Base-by-base conservation (phyloP, 2,888 invertebrate genomes). In the Spilarctia lutea region DNA sequence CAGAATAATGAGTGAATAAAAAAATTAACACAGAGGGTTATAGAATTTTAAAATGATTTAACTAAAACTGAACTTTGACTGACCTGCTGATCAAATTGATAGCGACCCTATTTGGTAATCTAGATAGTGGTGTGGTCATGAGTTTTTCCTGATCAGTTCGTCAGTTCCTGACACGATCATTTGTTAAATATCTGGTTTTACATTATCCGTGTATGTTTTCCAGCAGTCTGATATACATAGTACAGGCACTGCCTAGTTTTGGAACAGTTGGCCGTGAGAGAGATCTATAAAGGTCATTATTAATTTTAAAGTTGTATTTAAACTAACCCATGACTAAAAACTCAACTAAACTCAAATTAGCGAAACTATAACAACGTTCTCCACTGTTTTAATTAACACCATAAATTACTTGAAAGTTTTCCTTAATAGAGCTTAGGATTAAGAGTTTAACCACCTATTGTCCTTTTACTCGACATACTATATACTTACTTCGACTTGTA, bases 381-480 rank as follows among this genome's bases (percentile, higher is more conserved):
- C 73, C 75, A 45, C 69, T 71, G 52, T 75, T 74, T 76, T 82
- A 84, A 84, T 84, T 68, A 85, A 79, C 81, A 76, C 79, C 76
- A 84, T 79, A 84, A 85, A 85, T 84, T 84, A 85, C 77, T 76
- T 70, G 66, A 75, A 84, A 82, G 79, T 85, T 83, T 76, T 69
- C 72, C 83, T 79, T 83, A 83, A 81, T 82, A 85, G 81, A 83
- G 81, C 77, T 79, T 76, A 35, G 81, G 87, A 86, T 90, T 90
- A 88, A 72, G 81, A 73, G 82, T 78, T 89, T 88, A 87, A 84
- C 84, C 78, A 78, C 85, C 85, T 86, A 89, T 89, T 90, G 88
- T 89, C 89, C 87, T 88, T 87, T 87, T 87, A 85, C 80, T 82
- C 45, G 52, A 63, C 71, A 65, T 20, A 42, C 48, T 67, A n/a